Conservation (phyloP, 1,140 invertebrate genomes). For the Scaptodrosophila lebanonensis region DNA sequence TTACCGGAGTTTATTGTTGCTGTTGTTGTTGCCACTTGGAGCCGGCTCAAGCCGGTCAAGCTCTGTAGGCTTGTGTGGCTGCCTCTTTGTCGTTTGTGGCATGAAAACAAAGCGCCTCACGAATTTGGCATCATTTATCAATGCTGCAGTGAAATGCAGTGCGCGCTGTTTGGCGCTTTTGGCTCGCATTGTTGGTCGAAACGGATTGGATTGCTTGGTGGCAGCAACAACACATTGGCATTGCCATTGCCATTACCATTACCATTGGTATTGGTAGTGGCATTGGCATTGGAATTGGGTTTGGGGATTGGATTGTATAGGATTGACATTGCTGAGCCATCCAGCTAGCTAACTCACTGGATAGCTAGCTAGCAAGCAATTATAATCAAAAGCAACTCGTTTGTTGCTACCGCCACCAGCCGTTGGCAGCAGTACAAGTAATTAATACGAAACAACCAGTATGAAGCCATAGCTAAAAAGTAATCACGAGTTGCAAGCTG, state of each 20-base stretch:
- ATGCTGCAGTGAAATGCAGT: conserved; percentile 10
- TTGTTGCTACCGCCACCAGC: conserved; percentile 10
- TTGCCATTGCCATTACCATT: conserved; percentile 12
- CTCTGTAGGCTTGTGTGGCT: neutral
- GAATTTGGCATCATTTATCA: conserved; percentile 74
- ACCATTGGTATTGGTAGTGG: conserved; percentile 12
- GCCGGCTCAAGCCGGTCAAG: too few species aligned
- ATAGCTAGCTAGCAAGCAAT: conserved; percentile 36
- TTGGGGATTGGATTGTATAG: conserved; percentile 6
- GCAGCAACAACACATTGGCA: conserved; percentile 2
- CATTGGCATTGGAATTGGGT: conserved; percentile 22
- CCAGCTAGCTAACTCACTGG: too few species aligned
- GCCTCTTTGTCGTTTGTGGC: conserved; percentile 9
- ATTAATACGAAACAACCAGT: too few species aligned
- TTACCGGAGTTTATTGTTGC: too few species aligned
- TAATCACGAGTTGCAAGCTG: too few species aligned
- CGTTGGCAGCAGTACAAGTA: too few species aligned
- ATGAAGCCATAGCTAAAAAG: too few species aligned
- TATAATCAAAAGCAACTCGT: conserved; percentile 43
- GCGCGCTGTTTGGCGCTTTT: conserved; percentile 19
- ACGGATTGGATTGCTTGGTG: too few species aligned
- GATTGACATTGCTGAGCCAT: conserved; percentile 15
- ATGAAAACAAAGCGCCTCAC: conserved; percentile 62
- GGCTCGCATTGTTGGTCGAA: conserved; percentile 2
- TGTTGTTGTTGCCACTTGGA: too few species aligned